Evolutionary conservation across 2,797 vertebrate genomes (phyloP).

Genomic region (Thamnophis elegans): DNA sequence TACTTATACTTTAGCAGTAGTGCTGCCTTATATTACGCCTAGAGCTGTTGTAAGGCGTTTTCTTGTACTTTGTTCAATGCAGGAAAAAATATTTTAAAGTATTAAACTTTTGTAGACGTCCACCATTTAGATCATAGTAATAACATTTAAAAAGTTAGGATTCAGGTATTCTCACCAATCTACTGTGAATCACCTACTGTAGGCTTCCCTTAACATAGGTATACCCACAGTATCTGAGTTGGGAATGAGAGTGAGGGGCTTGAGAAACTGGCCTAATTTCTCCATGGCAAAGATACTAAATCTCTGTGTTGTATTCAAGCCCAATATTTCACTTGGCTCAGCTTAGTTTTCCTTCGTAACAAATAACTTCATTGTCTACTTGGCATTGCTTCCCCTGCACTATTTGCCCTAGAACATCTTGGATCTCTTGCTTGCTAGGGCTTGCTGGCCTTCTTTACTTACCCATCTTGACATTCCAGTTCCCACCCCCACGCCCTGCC

Average conservation of each 20-base stretch:
- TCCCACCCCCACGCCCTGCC: conserved; percentile 16
- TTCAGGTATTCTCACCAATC: background rate
- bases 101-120: background rate
- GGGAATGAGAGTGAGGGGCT: background rate
- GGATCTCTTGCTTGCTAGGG: background rate
- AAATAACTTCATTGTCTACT: background rate
- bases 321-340: background rate
- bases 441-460: conserved; percentile 10
- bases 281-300: background rate
- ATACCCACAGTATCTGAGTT: background rate
- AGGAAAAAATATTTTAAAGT: background rate
- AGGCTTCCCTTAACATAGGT: background rate
- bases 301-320: background rate
- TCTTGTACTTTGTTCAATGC: background rate
- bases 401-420: background rate
- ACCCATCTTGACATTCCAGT: conserved; percentile 22
- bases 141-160: background rate
- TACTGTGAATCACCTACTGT: background rate
- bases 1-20: background rate
- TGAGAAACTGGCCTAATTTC: background rate
- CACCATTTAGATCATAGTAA: background rate
- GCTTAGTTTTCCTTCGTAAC: background rate
- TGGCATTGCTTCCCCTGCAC: background rate
- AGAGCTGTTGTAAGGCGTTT: background rate
- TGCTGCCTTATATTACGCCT: background rate